Percentiles rank a stretch among this genome's conserved stretches.
These are phyloP conservation scores for Heteronetta atricapilla DNA, from an alignment of 2,113 vertebrate genomes.

Conservation along the genomic window DNA sequence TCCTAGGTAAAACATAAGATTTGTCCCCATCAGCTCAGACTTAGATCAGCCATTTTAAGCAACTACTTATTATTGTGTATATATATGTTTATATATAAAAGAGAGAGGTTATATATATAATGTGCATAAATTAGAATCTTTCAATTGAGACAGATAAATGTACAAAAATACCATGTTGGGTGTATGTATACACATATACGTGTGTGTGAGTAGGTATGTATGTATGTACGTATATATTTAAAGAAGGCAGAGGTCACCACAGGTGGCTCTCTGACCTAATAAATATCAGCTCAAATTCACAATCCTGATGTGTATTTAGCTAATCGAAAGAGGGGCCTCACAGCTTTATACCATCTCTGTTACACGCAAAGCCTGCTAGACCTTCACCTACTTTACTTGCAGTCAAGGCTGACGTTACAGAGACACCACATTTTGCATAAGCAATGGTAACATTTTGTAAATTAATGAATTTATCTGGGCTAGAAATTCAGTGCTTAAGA, in stretches of 20 bases:
- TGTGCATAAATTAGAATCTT: not conserved
- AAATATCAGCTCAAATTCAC: not conserved
- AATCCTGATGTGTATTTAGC: not conserved
- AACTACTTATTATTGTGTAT: not conserved
- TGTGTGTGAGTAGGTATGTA: fast-evolving
- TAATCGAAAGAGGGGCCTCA: not conserved
- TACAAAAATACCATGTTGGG: not conserved
- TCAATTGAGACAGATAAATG: not conserved
- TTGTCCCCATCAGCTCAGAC: not conserved
- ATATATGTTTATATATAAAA: not conserved
- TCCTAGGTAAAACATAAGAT: not conserved
- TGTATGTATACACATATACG: not conserved
- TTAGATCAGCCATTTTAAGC: not conserved
- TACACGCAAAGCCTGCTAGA: not conserved
- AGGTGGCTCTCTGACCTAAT: not conserved
- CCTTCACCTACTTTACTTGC: not conserved
- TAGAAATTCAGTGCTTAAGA: not conserved
- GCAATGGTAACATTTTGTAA: not conserved
- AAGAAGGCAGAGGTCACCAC: not conserved
- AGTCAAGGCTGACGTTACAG: not conserved
- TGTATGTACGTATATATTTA: not conserved
- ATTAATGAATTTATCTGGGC: not conserved
- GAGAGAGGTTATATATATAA: not conserved
- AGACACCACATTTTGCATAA: not conserved
- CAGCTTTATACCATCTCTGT: not conserved